Base-by-base conservation (phyloP, 35 echinoderm and acorn worm species). In the Lytechinus pictus region DNA sequence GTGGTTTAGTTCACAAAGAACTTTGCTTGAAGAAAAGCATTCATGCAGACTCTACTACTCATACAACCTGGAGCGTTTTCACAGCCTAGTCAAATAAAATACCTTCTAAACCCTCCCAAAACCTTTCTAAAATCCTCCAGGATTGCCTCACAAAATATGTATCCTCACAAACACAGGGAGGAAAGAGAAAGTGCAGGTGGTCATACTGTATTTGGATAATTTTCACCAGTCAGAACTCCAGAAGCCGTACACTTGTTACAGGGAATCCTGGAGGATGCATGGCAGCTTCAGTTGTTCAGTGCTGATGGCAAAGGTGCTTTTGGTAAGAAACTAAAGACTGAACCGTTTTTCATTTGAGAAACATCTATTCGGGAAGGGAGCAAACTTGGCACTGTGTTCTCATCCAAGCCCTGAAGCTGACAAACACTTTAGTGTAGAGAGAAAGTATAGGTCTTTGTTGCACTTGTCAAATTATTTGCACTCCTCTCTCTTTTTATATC, bases 111-210 rank as follows among this genome's bases (percentile, higher is more conserved):
- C 5, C 44, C 29, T 90, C 10, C 88, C 2, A 90, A 88, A 90
- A 54, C 52, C 52, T 89, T 89, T 44, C 87, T 89, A 52, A 90
- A 90, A 14, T 54, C 88, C 29, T 44, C 52, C 28, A 52, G 9
- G 88, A 52, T 90, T 90, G 3, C 88, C 52, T 54, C 29, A 90
- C 29, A 90, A 52, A 14, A 90, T 28, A 90, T 79, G 88, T 90
- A 44, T 54, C 88, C 88, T 52, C 88, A 28, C 88, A 19, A 33
- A 29, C 12, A 12, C 27, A 54, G 33, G 33, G 52, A 54, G 88
- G 29, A 44, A 53, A 89, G 14, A 52, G 87, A 89, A 90, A 90
- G 88, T 90, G 88, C 88, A 90, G 88, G 88, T 90, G 88, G 88
- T 90, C 88, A 21, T 90, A 44, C 33, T 44, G 33, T 44, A 90